Base-by-base conservation (phyloP, 2,888 invertebrate species). In the Creontiades dilutus region DNA sequence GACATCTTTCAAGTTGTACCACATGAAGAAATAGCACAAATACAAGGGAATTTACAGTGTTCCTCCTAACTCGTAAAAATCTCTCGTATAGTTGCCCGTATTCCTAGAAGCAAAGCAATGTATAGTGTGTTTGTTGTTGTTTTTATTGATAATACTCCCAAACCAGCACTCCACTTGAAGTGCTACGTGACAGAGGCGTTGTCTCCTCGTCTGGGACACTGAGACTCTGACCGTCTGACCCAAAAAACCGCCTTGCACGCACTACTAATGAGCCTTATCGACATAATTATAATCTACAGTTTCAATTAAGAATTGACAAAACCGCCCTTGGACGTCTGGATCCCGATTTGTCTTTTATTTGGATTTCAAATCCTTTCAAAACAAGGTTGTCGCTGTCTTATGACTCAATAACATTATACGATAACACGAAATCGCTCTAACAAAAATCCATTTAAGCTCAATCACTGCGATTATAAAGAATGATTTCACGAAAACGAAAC, bases 181-280 rank as follows among this genome's bases (percentile, higher is more conserved):
- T 61, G 61, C 61, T 61, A 61, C 61, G 61, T 61, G 61, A 61
- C 61, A n/a, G 19, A 19, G 1, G 14, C 3, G 61, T 19, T 12
- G 68, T 23, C 9, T 11, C 68, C 7, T 23, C n/a, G 9, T 19
- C 68, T 23, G 5, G 23, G 68, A 68, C 68, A 68, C 5, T 68
- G 23, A 4, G 68, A 68, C 68, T 68, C 68, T 68, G 68, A 68
- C 68, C 68, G 68, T 68, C 68, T 68, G 68, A 68, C 68, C 68
- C 68, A 68, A 23, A 68, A 68, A 68, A 19, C 68, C 68, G 27
- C 12, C 7, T 12, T 68, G 68, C 23, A 68, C 9, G 68, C 9
- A 61, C 61, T 3, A 7, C 68, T 68, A 68, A 68, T 68, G 68
- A 68, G 68, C 12, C 68, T 68, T 68, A 68, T 68, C 68, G 19